These are phyloP conservation scores for Drosophila parabipectinata DNA, from an alignment of 1,140 invertebrate species.

Conservation along the genomic window DNA sequence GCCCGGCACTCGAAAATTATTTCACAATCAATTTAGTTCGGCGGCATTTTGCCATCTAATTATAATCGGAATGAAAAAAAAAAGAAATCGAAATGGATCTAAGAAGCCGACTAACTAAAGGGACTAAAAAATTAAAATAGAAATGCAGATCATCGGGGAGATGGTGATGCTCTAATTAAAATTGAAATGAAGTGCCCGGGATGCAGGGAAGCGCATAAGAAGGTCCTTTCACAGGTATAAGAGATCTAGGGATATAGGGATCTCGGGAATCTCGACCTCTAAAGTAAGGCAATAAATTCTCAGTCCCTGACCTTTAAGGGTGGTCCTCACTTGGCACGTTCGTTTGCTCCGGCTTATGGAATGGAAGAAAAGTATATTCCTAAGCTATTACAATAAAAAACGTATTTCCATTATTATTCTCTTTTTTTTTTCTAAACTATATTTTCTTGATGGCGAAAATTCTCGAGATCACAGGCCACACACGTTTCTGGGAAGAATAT, in stretches of 20 bases:
- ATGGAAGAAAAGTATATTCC: conserved; percentile 1
- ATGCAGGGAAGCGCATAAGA: conserved; percentile 54
- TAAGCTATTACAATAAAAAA: conserved; percentile 74
- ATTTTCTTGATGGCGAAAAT: conserved; percentile 23
- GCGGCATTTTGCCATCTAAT: conserved; percentile 82
- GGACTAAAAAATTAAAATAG: conserved; percentile 30
- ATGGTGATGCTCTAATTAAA: conserved; percentile 71
- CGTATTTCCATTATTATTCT: conserved; percentile 45
- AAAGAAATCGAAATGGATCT: conserved; percentile 7
- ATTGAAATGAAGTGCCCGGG: conserved; percentile 70
- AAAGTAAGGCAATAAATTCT: conserved; percentile 61
- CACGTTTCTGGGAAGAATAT: conserved; percentile 45
- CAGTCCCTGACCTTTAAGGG: conserved; percentile 43
- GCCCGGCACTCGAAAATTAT: conserved; percentile 68
- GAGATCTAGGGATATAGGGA: conserved; percentile 1
- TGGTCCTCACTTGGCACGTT: conserved; percentile 72
- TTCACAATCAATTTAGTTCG: conserved; percentile 74
- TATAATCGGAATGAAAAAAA: conserved; percentile 53
- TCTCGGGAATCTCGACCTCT: neutral
- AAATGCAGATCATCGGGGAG: conserved; percentile 53
- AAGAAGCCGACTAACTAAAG: conserved; percentile 51
- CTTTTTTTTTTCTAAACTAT: neutral
- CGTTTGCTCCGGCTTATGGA: conserved; percentile 37
- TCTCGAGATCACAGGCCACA: conserved; percentile 74
- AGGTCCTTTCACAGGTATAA: conserved; percentile 47